Percentiles rank a stretch among this genome's conserved stretches.
phyloP scores from a whole-genome alignment of 2,888 invertebrate species.

The Epinotia nisella region DNA sequence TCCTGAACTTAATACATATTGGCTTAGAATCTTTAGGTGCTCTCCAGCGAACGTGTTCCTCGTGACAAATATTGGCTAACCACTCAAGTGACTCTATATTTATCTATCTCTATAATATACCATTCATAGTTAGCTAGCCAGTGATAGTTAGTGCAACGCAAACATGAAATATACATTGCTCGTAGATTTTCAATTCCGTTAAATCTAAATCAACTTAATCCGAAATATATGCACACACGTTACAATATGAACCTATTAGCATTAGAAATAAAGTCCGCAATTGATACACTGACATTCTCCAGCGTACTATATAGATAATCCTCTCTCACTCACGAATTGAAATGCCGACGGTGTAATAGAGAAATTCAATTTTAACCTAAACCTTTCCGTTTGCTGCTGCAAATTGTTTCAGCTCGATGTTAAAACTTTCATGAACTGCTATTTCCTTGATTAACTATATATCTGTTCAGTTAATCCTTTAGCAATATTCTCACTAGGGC shows the following conservation, averaged over 20 bases:
- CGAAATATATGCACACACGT: not conserved
- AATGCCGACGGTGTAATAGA: slow-evolving; percentile 37
- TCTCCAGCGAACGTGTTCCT: too few species aligned
- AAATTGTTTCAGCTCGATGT: slow-evolving; percentile 21
- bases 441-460: slow-evolving; percentile 3
- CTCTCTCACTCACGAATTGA: slow-evolving; percentile 35
- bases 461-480: not conserved
- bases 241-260: slow-evolving; percentile 1
- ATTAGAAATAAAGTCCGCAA: slow-evolving; percentile 3
- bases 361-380: slow-evolving; percentile 39
- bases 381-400: slow-evolving; percentile 27
- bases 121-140: too few species aligned
- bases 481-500: too few species aligned
- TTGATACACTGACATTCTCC: slow-evolving; percentile 1
- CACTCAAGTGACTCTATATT: too few species aligned
- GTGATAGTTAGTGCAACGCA: too few species aligned
- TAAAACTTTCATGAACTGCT: slow-evolving; percentile 13
- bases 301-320: slow-evolving; percentile 33
- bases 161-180: too few species aligned
- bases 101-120: too few species aligned
- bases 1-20: too few species aligned
- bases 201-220: not conserved
- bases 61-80: too few species aligned
- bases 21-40: too few species aligned
- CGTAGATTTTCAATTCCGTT: too few species aligned